These are phyloP conservation scores for Leucoraja ocellata DNA, from an alignment of 2,797 vertebrate species.

Conservation along the genomic window DNA sequence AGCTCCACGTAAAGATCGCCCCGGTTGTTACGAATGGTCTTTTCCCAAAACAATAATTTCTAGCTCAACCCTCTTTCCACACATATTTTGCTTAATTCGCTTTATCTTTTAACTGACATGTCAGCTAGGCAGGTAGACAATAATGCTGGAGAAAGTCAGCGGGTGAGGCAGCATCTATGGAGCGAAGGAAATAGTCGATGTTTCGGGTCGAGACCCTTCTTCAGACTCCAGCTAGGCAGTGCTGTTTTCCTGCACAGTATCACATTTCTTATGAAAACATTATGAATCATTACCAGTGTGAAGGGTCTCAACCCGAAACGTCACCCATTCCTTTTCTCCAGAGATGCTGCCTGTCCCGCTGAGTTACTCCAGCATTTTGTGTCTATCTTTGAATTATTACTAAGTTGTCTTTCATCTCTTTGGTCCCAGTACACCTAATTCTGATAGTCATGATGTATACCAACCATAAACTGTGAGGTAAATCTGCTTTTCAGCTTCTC, in stretches of 20 bases:
- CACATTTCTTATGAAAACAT: background rate
- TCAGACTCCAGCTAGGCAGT: background rate
- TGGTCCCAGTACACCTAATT: background rate
- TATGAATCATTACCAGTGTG: background rate
- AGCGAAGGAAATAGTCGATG: too few species aligned
- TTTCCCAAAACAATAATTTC: background rate
- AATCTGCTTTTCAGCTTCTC: constrained; percentile 76
- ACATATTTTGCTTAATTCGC: background rate
- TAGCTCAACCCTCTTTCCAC: background rate
- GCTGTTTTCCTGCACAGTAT: background rate
- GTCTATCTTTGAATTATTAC: background rate
- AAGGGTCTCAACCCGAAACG: too few species aligned
- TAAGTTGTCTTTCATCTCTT: background rate
- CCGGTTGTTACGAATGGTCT: background rate
- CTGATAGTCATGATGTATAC: constrained; percentile 45
- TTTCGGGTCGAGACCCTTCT: too few species aligned
- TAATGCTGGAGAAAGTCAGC: too few species aligned
- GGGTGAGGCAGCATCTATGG: too few species aligned
- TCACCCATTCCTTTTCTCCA: too few species aligned
- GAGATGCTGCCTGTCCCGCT: too few species aligned
- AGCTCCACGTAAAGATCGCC: too few species aligned
- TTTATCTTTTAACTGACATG: background rate
- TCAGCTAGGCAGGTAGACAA: background rate
- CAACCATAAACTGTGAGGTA: constrained; percentile 81
- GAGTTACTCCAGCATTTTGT: too few species aligned